phyloP scores from a whole-genome alignment of 2,888 invertebrate genomes.

The Ptycholaimellus sp. region DNA sequence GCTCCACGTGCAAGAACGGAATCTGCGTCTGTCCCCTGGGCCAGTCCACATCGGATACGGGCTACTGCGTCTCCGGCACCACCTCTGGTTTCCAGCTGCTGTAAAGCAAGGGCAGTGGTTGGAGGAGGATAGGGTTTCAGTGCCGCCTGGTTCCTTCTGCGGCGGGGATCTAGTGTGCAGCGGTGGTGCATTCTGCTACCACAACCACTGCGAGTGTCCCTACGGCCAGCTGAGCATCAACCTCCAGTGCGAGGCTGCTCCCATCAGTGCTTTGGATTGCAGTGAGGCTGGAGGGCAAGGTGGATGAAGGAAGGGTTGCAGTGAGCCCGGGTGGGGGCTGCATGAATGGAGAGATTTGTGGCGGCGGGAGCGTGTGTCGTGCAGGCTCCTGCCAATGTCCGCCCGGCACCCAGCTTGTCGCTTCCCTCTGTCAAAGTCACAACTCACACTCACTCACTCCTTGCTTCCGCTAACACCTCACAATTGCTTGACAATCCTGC shows the following conservation, averaged over 20 bases:
- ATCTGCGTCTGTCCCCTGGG: conserved; percentile 13
- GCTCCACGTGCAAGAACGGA: conserved; percentile 12
- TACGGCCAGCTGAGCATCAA: conserved; percentile 9
- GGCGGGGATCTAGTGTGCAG: conserved; percentile 6
- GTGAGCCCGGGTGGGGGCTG: conserved; percentile 14
- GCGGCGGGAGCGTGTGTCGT: conserved; percentile 17
- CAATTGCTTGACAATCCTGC: no score
- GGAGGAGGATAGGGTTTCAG: no score
- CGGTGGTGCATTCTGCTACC: conserved; percentile 9
- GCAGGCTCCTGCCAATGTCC: conserved; percentile 11
- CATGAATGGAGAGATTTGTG: conserved; percentile 14
- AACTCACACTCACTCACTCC: no score
- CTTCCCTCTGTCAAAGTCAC: no score
- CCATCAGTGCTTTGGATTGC: not conserved
- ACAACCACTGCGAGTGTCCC: conserved; percentile 8
- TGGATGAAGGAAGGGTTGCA: no score
- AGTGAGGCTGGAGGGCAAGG: not conserved
- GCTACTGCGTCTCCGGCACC: no score
- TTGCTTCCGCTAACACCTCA: no score
- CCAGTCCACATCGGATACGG: no score
- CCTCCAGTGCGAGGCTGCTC: conserved; percentile 5
- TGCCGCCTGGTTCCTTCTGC: no score
- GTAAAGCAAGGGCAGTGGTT: no score
- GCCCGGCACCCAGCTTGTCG: conserved; percentile 7
- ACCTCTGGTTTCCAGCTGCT: no score